phyloP scores from a whole-genome alignment of 2,888 invertebrate species.

The Perizoma affinitatum region DNA sequence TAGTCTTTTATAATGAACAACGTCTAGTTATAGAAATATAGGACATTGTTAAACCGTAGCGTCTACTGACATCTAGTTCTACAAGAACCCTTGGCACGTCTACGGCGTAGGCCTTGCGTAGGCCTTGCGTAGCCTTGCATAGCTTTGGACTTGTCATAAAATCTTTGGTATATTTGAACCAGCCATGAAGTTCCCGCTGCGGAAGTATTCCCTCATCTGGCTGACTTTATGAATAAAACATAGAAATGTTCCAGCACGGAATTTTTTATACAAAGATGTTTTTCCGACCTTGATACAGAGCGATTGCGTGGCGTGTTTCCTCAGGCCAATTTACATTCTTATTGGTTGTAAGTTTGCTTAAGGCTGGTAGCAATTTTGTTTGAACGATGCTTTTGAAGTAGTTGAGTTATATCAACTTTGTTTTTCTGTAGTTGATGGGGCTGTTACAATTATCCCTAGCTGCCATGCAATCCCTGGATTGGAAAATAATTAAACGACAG shows the following conservation, averaged over 20 bases:
- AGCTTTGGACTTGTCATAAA: not conserved
- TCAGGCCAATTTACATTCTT: slow-evolving; percentile 31
- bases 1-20: no score
- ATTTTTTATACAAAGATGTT: slow-evolving; percentile 53
- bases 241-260: slow-evolving; percentile 47
- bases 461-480: no score
- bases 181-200: slow-evolving; percentile 11
- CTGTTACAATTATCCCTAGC: no score
- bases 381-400: not conserved
- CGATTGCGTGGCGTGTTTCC: slow-evolving; percentile 40
- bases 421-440: no score
- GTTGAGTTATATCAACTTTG: no score
- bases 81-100: no score
- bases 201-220: slow-evolving; percentile 53
- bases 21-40: no score
- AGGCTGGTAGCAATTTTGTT: not conserved
- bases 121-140: no score
- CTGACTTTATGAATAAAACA: slow-evolving; percentile 62
- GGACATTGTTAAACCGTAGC: no score
- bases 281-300: slow-evolving; percentile 48
- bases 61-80: no score
- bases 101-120: no score
- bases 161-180: not conserved
- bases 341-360: slow-evolving; percentile 15
- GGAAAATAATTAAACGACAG: no score